phyloP scores from a whole-genome alignment of 2,113 vertebrate species.

The Hypocryptadius cinnamomeus region DNA sequence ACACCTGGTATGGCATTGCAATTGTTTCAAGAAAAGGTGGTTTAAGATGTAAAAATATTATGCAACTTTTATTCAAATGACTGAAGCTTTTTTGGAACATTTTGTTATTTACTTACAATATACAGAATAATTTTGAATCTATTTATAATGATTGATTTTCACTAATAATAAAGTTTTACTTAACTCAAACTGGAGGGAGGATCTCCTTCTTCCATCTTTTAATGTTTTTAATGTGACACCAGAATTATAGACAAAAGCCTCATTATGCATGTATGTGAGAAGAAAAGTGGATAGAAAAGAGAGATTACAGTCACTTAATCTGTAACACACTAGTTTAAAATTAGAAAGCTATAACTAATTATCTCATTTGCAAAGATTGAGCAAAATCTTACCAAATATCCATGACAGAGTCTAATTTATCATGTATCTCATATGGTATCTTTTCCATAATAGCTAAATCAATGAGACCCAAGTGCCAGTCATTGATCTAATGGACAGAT shows the following conservation, averaged over 20 bases:
- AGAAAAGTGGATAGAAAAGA: slow-evolving; percentile 45
- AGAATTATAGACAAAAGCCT: slow-evolving; percentile 43
- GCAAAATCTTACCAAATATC: slow-evolving; percentile 60
- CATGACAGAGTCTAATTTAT: slow-evolving; percentile 58
- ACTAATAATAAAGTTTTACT: background rate
- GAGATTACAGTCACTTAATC: slow-evolving; percentile 52
- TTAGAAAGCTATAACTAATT: slow-evolving; percentile 60
- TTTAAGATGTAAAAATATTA: background rate
- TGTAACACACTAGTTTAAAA: slow-evolving; percentile 57
- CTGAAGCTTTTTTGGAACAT: background rate
- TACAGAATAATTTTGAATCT: background rate
- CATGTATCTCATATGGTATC: slow-evolving; percentile 51
- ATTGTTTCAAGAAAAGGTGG: background rate
- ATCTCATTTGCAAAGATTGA: slow-evolving; percentile 58
- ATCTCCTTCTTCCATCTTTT: background rate
- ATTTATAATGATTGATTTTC: background rate
- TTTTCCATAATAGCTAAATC: slow-evolving; percentile 46
- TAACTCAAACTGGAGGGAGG: background rate
- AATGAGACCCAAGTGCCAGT: slow-evolving; percentile 34
- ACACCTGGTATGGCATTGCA: background rate
- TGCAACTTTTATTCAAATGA: background rate
- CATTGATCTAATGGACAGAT: slow-evolving; percentile 45
- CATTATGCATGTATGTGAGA: slow-evolving; percentile 16
- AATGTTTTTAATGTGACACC: slow-evolving; percentile 14
- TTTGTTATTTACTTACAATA: background rate